These are phyloP conservation scores for Nothoprocta pentlandii DNA, from an alignment of 2,113 vertebrate genomes.

Conservation along the genomic window DNA sequence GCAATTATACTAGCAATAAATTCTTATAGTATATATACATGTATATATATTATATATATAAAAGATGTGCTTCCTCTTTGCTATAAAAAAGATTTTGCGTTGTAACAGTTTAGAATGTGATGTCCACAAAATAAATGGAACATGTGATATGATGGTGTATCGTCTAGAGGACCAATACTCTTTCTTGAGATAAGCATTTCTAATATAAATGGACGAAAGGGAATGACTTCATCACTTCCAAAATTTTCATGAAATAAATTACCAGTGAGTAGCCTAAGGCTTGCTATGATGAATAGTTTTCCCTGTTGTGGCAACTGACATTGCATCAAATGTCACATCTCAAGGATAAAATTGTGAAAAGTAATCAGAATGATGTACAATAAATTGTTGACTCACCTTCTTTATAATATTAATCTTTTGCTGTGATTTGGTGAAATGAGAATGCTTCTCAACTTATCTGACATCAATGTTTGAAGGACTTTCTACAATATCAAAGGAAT, in stretches of 20 bases:
- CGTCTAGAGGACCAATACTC: neutral
- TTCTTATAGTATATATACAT: neutral
- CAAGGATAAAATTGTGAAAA: conserved; percentile 35
- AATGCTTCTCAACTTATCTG: neutral
- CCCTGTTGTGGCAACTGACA: conserved; percentile 5
- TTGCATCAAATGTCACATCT: neutral
- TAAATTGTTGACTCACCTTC: conserved; percentile 10
- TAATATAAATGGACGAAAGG: conserved; percentile 11
- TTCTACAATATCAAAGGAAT: neutral
- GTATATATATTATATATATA: no score
- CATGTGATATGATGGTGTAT: neutral
- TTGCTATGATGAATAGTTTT: conserved; percentile 13
- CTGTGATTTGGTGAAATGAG: neutral
- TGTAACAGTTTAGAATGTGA: neutral
- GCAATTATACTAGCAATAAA: neutral
- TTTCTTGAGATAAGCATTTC: conserved; percentile 2
- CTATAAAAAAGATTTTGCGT: neutral
- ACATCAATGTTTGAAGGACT: conserved; percentile 4
- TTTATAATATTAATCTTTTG: conserved; percentile 5
- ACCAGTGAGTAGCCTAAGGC: conserved; percentile 10
- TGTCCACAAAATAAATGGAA: conserved; percentile 9
- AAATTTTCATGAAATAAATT: conserved; percentile 35
- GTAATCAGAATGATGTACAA: neutral
- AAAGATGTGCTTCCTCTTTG: neutral
- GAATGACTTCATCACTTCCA: neutral